Conservation (phyloP, 2,113 vertebrate species). For the Sebastes fasciatus region DNA sequence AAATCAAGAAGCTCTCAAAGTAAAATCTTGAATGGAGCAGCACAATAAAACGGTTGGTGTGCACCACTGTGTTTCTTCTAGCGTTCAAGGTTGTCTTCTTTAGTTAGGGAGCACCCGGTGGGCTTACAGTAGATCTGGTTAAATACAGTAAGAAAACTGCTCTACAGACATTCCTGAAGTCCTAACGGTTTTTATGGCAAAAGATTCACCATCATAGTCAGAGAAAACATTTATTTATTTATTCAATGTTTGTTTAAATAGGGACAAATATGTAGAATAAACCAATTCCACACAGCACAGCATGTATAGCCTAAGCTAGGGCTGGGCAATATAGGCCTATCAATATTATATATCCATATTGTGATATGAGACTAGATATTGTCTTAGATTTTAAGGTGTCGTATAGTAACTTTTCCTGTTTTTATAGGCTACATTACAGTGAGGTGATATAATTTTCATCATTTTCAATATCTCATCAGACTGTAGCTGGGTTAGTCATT, state of each 20-base stretch:
- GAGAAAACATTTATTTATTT: background rate
- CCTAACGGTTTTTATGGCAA: background rate
- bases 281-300: background rate
- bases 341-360: too few relatives aligned
- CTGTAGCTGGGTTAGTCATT: too few relatives aligned
- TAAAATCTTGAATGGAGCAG: background rate
- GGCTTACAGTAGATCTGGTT: background rate
- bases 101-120: background rate
- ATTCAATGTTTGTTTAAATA: background rate
- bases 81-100: background rate
- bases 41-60: background rate
- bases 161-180: background rate
- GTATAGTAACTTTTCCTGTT: too few relatives aligned
- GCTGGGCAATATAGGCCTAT: too few relatives aligned
- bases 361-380: too few relatives aligned
- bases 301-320: background rate
- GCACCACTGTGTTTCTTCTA: background rate
- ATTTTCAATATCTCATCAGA: too few relatives aligned
- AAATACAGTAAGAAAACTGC: background rate
- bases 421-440: too few relatives aligned
- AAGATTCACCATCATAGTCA: background rate
- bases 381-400: too few relatives aligned
- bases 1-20: conserved; percentile 4
- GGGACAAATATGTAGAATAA: background rate
- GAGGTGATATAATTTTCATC: too few relatives aligned